Percentiles rank a stretch among this genome's conserved stretches.
Evolutionary conservation across 2,113 vertebrate genomes (phyloP).

Genomic region (Carlito syrichta): DNA sequence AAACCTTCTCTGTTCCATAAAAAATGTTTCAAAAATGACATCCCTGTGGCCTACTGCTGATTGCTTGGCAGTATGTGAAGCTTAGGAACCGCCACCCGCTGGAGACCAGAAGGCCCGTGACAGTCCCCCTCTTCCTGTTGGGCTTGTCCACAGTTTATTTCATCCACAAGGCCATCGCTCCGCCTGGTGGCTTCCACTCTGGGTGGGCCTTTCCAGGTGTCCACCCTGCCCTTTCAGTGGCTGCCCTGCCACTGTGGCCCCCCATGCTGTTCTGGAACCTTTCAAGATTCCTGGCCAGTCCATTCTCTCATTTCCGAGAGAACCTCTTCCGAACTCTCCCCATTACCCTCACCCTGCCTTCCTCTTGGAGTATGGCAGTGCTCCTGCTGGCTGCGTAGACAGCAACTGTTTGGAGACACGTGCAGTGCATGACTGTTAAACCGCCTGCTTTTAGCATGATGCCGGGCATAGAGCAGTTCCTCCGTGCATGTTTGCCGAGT

Average conservation of each 20-base stretch:
- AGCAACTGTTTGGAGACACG: rapidly evolving
- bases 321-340: not conserved
- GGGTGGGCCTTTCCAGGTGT: not conserved
- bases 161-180: not conserved
- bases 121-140: not conserved
- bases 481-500: not conserved
- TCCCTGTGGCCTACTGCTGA: conserved; percentile 9
- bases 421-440: rapidly evolving
- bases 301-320: not conserved
- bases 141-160: not conserved
- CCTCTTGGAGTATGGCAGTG: not conserved
- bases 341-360: too few species aligned
- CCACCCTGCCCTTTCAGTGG: not conserved
- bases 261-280: not conserved
- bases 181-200: conserved; percentile 62
- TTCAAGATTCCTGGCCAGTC: not conserved
- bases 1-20: not conserved
- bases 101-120: not conserved
- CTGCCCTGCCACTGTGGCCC: not conserved
- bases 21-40: not conserved
- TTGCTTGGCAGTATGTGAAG: not conserved
- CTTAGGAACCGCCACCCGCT: not conserved
- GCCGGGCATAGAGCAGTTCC: rapidly evolving
- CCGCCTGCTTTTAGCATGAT: not conserved
- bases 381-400: not conserved